Base-by-base conservation (phyloP, 1,140 invertebrate species). In the Andrena cerasifolii region DNA sequence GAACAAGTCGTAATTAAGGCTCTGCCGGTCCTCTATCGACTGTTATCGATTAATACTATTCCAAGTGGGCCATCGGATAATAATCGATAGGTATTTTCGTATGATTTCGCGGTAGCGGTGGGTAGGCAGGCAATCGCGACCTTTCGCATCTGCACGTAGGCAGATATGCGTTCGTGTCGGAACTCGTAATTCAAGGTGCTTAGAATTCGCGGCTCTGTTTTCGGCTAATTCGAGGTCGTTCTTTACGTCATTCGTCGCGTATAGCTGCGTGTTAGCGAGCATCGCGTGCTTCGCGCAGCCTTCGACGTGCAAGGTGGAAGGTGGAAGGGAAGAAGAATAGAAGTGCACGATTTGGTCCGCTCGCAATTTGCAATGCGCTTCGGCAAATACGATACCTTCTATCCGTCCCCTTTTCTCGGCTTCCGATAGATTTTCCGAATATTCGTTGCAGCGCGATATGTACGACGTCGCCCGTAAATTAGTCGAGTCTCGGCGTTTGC, bases 21-120 rank as follows among this genome's bases (percentile, higher is more conserved):
- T 82, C 56, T 70, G 74, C 53, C 78, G 56, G 43, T 71, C 63
- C 26, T 56, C 53, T 24, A 59, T 71, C 56, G 78, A 62, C 76
- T n/a, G n/a, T n/a, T n/a, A n/a, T n/a, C n/a, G n/a, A n/a, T n/a
- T n/a, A 66, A 54, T 71, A 67, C 54, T 67, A 47, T 45, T 40
- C 40, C 45, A 81, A 85, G 59, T 78, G 53, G 74, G 74, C 75
- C 83, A 71, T 82, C 83, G 79, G 68, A 72, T 85, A 82, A 85
- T n/a, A n/a, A n/a, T n/a, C n/a, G n/a, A n/a, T 85, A 83, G 83
- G 85, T 85, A 73, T 79, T 82, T 85, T 82, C 62, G 68, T 40
- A 51, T 28, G 26, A 47, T 45, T 43, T 43, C 61, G 33, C 40
- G 56, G 7, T 45, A 47, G 45, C 67, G 63, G n/a, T n/a, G n/a